Evolutionary conservation across 2,113 vertebrate species (phyloP).

Genomic region (Cyprinodon brontotheroides): DNA sequence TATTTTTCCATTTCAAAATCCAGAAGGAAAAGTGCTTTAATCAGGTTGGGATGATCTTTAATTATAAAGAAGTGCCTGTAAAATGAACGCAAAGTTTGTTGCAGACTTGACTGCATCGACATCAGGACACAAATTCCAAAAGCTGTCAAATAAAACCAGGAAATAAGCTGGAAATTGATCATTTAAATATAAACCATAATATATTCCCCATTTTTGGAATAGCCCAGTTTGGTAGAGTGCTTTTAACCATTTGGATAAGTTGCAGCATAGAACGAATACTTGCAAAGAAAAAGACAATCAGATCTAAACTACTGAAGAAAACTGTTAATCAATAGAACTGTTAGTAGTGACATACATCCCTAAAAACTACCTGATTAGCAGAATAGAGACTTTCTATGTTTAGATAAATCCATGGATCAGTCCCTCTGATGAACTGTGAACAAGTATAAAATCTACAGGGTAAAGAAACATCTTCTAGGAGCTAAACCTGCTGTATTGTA

Average conservation of each 20-base stretch:
- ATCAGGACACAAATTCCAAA: conserved; percentile 15
- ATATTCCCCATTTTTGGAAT: conserved; percentile 39
- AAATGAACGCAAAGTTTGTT: background rate
- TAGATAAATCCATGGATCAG: conserved; percentile 3
- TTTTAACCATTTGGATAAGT: conserved; percentile 57
- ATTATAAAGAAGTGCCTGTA: conserved; percentile 29
- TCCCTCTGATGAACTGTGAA: background rate
- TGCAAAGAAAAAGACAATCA: background rate
- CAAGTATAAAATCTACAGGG: background rate
- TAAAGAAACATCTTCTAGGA: background rate
- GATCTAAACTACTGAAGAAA: conserved; percentile 14
- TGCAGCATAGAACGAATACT: conserved; percentile 16
- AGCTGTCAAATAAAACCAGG: background rate
- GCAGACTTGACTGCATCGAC: conserved; percentile 31
- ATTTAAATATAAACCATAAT: conserved; percentile 13
- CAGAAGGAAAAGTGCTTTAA: conserved; percentile 69
- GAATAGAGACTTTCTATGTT: conserved; percentile 12
- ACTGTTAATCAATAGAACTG: conserved; percentile 13
- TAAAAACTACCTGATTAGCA: conserved; percentile 33
- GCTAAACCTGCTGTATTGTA: background rate
- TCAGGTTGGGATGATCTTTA: conserved; percentile 53
- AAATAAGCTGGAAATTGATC: conserved; percentile 22
- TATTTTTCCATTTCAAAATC: conserved; percentile 33
- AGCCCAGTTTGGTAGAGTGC: conserved; percentile 53
- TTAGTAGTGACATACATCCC: conserved; percentile 13